These are phyloP conservation scores for Melikaiella ostensackeni DNA, from an alignment of 2,888 invertebrate genomes.

Conservation along the genomic window DNA sequence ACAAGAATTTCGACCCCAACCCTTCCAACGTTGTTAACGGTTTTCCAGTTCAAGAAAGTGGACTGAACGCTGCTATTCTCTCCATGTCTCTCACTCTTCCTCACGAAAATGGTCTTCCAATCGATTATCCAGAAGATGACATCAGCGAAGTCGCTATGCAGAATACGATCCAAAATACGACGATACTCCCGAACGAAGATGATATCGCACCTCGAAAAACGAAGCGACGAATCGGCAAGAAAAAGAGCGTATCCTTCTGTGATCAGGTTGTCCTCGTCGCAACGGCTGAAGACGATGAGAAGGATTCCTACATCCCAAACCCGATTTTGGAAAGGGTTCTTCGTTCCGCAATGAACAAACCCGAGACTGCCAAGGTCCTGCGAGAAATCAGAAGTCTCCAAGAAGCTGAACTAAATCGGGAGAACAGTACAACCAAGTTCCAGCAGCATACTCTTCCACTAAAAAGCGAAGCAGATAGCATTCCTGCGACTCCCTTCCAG, in stretches of 20 bases:
- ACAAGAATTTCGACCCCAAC: slow-evolving; percentile 59
- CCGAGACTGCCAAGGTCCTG: slow-evolving; percentile 80
- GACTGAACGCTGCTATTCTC: slow-evolving; percentile 70
- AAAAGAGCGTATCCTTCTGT: slow-evolving; percentile 96
- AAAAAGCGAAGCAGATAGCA: slow-evolving; percentile 72
- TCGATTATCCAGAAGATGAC: slow-evolving; percentile 74
- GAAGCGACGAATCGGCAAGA: slow-evolving; percentile 83
- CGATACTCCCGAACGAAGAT: slow-evolving; percentile 72
- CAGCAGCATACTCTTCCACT: slow-evolving; percentile 77
- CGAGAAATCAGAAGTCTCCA: slow-evolving; percentile 79
- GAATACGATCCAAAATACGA: slow-evolving; percentile 74
- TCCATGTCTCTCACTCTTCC: slow-evolving; percentile 76
- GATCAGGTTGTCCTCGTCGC: slow-evolving; percentile 96
- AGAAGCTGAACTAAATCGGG: slow-evolving; percentile 75
- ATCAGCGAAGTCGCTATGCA: slow-evolving; percentile 75
- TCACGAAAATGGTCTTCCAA: slow-evolving; percentile 78
- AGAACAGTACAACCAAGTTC: slow-evolving; percentile 73
- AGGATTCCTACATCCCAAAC: slow-evolving; percentile 93
- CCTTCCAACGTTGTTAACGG: slow-evolving; percentile 58
- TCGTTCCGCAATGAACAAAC: slow-evolving; percentile 88
- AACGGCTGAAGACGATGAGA: slow-evolving; percentile 94
- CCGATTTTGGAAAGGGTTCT: slow-evolving; percentile 92
- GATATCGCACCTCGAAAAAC: slow-evolving; percentile 78
- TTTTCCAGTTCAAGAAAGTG: slow-evolving; percentile 59
- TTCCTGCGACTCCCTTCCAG: slow-evolving; percentile 73